Evolutionary conservation across 2,888 invertebrate genomes (phyloP).

Genomic region (Therioaphis trifolii): DNA sequence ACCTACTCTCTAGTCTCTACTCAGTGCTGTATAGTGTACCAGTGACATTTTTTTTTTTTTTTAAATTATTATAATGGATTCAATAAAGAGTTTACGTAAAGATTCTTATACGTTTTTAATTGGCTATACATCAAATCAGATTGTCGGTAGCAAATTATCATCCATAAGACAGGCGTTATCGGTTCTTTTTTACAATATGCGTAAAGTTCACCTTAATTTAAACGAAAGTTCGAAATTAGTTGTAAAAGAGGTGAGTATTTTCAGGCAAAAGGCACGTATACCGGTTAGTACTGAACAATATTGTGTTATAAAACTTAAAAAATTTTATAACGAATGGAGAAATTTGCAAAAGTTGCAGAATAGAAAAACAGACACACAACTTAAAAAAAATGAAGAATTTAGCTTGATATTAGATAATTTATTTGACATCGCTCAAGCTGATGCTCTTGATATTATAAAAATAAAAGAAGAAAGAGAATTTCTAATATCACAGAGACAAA

Average conservation of each 20-base stretch:
- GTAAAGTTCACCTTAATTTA: neutral
- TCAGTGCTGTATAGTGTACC: no score
- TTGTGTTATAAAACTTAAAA: neutral
- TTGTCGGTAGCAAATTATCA: neutral
- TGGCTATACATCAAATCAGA: neutral
- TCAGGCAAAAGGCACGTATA: neutral
- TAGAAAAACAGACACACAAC: conserved; percentile 6
- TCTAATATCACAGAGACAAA: neutral
- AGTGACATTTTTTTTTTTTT: no score
- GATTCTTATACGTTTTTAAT: neutral
- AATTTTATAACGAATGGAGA: conserved; percentile 2
- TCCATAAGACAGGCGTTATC: neutral
- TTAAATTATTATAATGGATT: neutral
- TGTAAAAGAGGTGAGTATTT: neutral
- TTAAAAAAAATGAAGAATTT: conserved; percentile 3
- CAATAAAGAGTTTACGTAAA: neutral
- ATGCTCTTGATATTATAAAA: conserved; percentile 10
- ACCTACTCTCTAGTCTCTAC: no score
- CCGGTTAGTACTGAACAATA: neutral
- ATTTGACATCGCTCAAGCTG: neutral
- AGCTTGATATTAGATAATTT: neutral
- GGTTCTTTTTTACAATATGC: neutral
- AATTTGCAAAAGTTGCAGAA: neutral
- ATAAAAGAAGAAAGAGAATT: conserved; percentile 7
- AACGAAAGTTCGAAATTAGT: neutral